Base-by-base conservation (phyloP, 2,797 vertebrate genomes). In the Delichon dasypus region DNA sequence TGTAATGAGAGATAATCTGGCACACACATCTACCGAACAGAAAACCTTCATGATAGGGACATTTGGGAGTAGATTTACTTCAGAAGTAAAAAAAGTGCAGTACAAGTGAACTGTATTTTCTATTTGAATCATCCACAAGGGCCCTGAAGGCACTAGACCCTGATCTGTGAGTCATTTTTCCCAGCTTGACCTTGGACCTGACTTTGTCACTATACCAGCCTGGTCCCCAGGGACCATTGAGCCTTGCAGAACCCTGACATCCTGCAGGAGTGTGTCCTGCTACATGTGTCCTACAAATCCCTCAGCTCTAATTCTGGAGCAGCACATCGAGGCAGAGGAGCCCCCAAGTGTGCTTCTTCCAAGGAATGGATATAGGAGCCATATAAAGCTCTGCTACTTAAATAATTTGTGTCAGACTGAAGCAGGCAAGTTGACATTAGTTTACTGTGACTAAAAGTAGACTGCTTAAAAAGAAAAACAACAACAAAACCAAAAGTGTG, bases 201-300 rank as follows among this genome's bases (percentile, higher is more conserved):
- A 48, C 9, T 50, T 65, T 54, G 44, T 76, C 19, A 25, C 20
- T 62, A 7, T 1, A 48, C 0, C 32, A 50, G 61, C 3, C 11
- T 0, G 0, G n/a, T 57, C 9, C 25, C 11, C 15, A 53, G 15
- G 42, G n/a, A 60, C 17, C 20, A n/a, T 0, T 1, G 3, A 61
- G 27, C n/a, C 45, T 81, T 0, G 0, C 5, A 66, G 18, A 27
- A 84, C 10, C 4, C 9, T 50, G 77, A 71, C 4, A 29, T 9
- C 7, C 53, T 22, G 10, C n/a, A 70, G 54, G 44, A 72, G 66
- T 17, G 7, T 38, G 19, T 68, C 16, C 19, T 5, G 19, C 16
- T 19, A 50, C 23, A 8, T 13, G 27, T 6, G 3, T 26, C 14
- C 42, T 51, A 54, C 16, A 58, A 60, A 67, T 16, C 22, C 36